A percentile compares a stretch with the other conserved stretches of the same genome.
Conservation (phyloP, 2,888 invertebrate genomes). For the Drosophila pseudotakahashii region DNA sequence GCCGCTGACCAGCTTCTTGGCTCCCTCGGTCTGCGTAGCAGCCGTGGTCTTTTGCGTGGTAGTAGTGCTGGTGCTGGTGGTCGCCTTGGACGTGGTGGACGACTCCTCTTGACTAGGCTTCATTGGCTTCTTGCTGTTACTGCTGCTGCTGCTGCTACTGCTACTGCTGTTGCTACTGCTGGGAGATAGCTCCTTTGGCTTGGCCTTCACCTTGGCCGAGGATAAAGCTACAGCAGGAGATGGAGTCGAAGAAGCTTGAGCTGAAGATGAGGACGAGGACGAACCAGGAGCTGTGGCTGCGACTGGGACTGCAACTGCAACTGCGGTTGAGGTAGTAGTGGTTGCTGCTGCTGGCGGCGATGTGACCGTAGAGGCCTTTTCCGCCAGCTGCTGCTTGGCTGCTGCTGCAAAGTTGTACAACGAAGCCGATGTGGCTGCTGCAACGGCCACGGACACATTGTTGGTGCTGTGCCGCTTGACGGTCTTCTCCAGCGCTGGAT, state of each 20-base stretch:
- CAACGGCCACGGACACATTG: slow-evolving; percentile 57
- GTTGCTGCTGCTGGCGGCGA: neutral
- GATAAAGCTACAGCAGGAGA: neutral
- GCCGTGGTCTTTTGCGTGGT: slow-evolving; percentile 55
- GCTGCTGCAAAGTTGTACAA: slow-evolving; percentile 61
- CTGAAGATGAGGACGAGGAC: neutral
- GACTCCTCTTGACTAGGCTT: slow-evolving; percentile 59
- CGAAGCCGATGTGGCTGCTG: slow-evolving; percentile 8
- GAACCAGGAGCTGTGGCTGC: neutral
- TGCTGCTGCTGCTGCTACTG: slow-evolving; percentile 19
- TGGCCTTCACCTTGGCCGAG: slow-evolving; percentile 19
- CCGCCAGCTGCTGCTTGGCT: slow-evolving; percentile 46
- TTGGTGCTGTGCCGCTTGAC: slow-evolving; percentile 82
- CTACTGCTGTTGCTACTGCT: slow-evolving; percentile 18
- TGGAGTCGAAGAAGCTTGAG: slow-evolving; percentile 1
- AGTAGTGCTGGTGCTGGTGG: slow-evolving; percentile 15
- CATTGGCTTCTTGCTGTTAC: slow-evolving; percentile 23
- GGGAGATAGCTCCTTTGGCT: slow-evolving; percentile 59
- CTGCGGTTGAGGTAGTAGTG: slow-evolving; percentile 59
- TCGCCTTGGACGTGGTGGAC: neutral
- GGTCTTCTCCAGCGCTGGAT: slow-evolving; percentile 85
- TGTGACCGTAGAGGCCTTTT: slow-evolving; percentile 4
- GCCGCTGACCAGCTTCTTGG: slow-evolving; percentile 45
- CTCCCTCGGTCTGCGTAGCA: slow-evolving; percentile 62
- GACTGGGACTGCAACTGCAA: no score